Conservation (phyloP, 2,797 vertebrate genomes). For the Gephyroberyx darwinii region DNA sequence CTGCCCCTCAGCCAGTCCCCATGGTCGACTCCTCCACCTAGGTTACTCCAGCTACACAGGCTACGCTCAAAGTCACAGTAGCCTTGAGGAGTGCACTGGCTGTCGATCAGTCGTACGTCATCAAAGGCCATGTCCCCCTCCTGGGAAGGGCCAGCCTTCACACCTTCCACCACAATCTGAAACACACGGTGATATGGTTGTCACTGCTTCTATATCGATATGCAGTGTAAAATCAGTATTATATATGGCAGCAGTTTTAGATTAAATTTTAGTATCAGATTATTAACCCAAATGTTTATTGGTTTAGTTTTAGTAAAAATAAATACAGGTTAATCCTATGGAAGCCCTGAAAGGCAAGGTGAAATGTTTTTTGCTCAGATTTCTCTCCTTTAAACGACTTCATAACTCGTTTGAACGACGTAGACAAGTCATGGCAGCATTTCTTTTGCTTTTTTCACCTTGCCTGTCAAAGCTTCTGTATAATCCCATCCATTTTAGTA, state of each 20-base stretch:
- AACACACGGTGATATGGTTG: slow-evolving; percentile 14
- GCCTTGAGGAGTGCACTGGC: slow-evolving; percentile 67
- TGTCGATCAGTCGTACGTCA: slow-evolving; percentile 73
- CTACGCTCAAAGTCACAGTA: slow-evolving; percentile 81
- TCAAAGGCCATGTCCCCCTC: slow-evolving; percentile 81
- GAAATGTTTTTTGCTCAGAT: no score
- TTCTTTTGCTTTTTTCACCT: no score
- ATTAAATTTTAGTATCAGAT: no score
- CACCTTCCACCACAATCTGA: slow-evolving; percentile 80
- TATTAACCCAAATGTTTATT: no score
- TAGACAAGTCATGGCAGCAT: no score
- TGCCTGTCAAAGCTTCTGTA: no score
- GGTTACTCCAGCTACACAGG: slow-evolving; percentile 80
- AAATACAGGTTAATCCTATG: no score
- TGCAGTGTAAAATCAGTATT: neutral
- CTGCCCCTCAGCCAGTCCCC: slow-evolving; percentile 78
- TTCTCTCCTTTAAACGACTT: no score
- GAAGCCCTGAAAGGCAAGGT: no score
- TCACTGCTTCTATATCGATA: neutral
- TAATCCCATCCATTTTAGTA: no score
- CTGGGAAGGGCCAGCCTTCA: slow-evolving; percentile 64
- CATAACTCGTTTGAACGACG: no score
- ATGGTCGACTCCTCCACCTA: slow-evolving; percentile 67
- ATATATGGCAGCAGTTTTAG: neutral
- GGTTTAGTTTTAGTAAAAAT: no score